phyloP scores from a whole-genome alignment of 1,140 invertebrate species.

The Drosophila funebris region DNA sequence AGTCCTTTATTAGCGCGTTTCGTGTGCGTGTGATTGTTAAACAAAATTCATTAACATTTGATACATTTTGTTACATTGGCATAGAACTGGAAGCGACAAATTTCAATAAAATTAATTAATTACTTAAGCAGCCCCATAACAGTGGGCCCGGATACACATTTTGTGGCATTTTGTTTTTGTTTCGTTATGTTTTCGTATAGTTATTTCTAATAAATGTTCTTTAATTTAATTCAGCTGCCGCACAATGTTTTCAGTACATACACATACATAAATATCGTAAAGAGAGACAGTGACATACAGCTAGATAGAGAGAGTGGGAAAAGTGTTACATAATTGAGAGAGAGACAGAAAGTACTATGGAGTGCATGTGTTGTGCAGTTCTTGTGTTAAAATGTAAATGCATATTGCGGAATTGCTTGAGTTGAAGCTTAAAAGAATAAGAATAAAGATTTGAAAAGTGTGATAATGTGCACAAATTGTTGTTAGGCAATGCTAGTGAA shows the following conservation, averaged over 20 bases:
- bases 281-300: background rate
- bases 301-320: background rate
- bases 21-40: constrained; percentile 19
- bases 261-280: constrained; percentile 13
- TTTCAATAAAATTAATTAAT: constrained; percentile 26
- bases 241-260: constrained; percentile 27
- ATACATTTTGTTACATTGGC: constrained; percentile 47
- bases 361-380: constrained; percentile 9
- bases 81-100: constrained; percentile 41
- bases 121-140: constrained; percentile 23
- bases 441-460: background rate
- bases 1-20: constrained; percentile 41
- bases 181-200: background rate
- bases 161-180: constrained; percentile 21
- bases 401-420: constrained; percentile 34
- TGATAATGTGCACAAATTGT: background rate
- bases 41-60: constrained; percentile 36
- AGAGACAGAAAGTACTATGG: constrained; percentile 1
- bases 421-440: background rate
- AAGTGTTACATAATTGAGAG: background rate
- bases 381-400: constrained; percentile 22
- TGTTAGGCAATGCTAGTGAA: background rate
- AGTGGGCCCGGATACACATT: constrained; percentile 23
- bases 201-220: constrained; percentile 11
- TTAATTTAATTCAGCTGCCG: constrained; percentile 36